phyloP scores from a whole-genome alignment of 2,797 vertebrate genomes.

The Threskiornis aethiopicus region DNA sequence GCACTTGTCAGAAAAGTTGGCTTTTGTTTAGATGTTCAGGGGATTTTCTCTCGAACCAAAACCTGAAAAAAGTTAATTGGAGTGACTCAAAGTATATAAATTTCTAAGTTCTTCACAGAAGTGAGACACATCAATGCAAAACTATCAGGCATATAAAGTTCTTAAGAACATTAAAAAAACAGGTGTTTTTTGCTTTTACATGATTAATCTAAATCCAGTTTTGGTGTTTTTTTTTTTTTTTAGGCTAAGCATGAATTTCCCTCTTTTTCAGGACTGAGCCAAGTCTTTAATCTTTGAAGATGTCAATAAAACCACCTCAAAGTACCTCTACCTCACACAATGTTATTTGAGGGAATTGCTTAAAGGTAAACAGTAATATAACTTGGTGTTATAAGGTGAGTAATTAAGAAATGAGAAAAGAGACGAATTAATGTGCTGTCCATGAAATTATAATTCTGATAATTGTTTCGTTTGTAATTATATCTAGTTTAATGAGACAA shows the following conservation, averaged over 20 bases:
- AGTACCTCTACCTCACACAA: background rate
- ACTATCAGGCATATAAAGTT: background rate
- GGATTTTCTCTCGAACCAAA: background rate
- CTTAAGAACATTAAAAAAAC: background rate
- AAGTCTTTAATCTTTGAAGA: constrained; percentile 25
- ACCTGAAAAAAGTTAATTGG: background rate
- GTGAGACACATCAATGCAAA: background rate
- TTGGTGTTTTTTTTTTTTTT: background rate
- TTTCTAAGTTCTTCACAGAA: background rate
- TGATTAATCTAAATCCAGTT: constrained; percentile 1
- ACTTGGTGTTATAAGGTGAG: background rate
- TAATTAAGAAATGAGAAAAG: constrained; percentile 15
- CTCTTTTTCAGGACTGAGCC: background rate
- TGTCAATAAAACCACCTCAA: constrained; percentile 11
- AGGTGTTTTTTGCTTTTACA: background rate
- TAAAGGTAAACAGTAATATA: background rate
- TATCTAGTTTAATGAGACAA: background rate
- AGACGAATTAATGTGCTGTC: background rate
- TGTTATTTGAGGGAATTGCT: constrained; percentile 7
- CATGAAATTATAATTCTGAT: background rate
- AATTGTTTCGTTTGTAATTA: background rate
- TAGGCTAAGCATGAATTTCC: background rate
- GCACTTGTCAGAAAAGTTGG: background rate
- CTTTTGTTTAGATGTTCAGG: background rate
- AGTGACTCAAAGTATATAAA: background rate